phyloP scores from a whole-genome alignment of 2,888 invertebrate genomes.

The Arge pagana region DNA sequence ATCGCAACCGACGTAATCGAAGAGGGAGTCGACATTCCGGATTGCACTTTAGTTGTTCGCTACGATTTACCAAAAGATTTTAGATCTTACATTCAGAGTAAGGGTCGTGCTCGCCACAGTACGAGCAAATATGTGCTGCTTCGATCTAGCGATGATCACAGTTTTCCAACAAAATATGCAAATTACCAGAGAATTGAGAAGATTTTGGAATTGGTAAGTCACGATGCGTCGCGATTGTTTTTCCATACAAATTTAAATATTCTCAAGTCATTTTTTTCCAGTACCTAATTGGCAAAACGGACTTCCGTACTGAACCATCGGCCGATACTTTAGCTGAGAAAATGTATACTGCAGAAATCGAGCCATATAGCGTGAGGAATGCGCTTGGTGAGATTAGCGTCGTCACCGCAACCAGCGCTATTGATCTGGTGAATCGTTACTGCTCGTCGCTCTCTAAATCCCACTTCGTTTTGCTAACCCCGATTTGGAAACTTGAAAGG shows the following conservation, averaged over 20 bases:
- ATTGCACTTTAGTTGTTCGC: conserved; percentile 79
- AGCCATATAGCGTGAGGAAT: conserved; percentile 58
- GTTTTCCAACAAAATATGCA: conserved; percentile 53
- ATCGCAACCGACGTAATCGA: conserved; percentile 83
- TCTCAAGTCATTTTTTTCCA: conserved; percentile 43
- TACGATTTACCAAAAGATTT: conserved; percentile 75
- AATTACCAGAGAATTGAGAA: conserved; percentile 62
- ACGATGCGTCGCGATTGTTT: not conserved
- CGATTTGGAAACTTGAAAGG: conserved; percentile 40
- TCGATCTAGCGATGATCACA: conserved; percentile 51
- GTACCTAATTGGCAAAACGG: conserved; percentile 64
- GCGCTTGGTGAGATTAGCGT: conserved; percentile 37
- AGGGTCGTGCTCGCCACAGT: conserved; percentile 80
- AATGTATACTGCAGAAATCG: conserved; percentile 63
- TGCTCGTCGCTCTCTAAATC: conserved; percentile 71
- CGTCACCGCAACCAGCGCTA: conserved; percentile 65
- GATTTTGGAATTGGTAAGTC: conserved; percentile 60
- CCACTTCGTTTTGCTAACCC: conserved; percentile 39
- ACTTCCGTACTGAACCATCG: conserved; percentile 62
- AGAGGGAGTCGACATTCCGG: conserved; percentile 86
- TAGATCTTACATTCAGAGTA: conserved; percentile 86
- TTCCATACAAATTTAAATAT: not conserved
- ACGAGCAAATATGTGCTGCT: conserved; percentile 68
- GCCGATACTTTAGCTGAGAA: conserved; percentile 60
- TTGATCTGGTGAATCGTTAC: conserved; percentile 77